A percentile compares a stretch with the other conserved stretches of the same genome.
Conservation (phyloP, 37 sponge, comb jelly and placozoan genomes). For the Geodia barretti region DNA sequence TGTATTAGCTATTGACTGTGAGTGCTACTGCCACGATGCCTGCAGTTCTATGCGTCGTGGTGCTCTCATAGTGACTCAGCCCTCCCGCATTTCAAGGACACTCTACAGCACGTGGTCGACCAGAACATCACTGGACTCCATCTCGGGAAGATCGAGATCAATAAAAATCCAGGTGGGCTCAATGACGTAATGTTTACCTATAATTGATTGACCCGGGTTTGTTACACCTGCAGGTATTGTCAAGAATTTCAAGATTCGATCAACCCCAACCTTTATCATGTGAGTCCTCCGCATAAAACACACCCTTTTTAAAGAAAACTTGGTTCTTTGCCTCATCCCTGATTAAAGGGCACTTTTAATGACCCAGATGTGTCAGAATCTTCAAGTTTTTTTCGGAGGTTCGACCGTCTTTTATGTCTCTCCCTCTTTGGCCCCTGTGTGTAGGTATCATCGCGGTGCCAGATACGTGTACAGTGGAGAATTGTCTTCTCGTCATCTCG, state of each 20-base stretch:
- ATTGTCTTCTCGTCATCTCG: background rate
- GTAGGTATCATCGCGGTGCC: conserved; percentile 3
- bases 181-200: background rate
- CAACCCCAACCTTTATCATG: conserved; percentile 58
- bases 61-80: conserved; percentile 53
- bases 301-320: too few relatives aligned
- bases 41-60: conserved; percentile 72
- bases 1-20: background rate
- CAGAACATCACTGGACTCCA: conserved; percentile 31
- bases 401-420: background rate
- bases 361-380: too few relatives aligned
- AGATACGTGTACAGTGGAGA: conserved; percentile 13
- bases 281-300: conserved; percentile 6
- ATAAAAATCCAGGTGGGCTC: conserved; percentile 37
- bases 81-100: conserved; percentile 27
- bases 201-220: background rate
- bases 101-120: conserved; percentile 34
- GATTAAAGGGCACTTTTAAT: too few relatives aligned
- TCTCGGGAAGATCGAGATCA: conserved; percentile 57
- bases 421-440: background rate
- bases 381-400: too few relatives aligned
- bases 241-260: conserved; percentile 33
- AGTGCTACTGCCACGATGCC: background rate
- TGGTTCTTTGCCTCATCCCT: too few relatives aligned
- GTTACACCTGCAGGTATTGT: conserved; percentile 26